phyloP scores from a whole-genome alignment of 1,140 invertebrate species.

The Camponotus floridanus region DNA sequence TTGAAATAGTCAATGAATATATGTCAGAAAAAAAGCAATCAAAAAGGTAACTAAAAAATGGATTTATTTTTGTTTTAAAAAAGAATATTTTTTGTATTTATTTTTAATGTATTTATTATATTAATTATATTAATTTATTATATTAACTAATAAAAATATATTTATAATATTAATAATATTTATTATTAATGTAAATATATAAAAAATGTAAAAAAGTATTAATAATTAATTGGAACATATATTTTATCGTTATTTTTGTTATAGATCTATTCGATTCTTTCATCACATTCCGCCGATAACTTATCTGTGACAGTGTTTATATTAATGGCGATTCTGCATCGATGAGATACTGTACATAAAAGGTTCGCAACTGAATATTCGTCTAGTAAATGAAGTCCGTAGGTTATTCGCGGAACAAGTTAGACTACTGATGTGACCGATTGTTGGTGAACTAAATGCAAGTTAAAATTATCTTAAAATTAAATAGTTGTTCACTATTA shows the following conservation, averaged over 20 bases:
- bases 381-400: background rate
- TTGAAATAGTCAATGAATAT: no score
- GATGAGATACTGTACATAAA: background rate
- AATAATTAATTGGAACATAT: background rate
- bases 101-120: no score
- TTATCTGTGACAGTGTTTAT: background rate
- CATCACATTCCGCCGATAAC: background rate
- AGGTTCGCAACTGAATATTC: background rate
- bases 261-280: background rate
- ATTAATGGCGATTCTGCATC: background rate
- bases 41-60: no score
- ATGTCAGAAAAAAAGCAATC: no score
- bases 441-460: background rate
- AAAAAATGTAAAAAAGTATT: background rate
- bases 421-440: background rate
- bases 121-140: no score
- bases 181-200: background rate
- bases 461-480: background rate
- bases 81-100: no score
- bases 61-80: no score
- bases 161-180: background rate
- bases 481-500: background rate
- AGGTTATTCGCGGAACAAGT: background rate
- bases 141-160: background rate
- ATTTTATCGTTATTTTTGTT: background rate